These are phyloP conservation scores for Microtus obscurus DNA, from an alignment of 2,797 vertebrate species.

Conservation along the genomic window DNA sequence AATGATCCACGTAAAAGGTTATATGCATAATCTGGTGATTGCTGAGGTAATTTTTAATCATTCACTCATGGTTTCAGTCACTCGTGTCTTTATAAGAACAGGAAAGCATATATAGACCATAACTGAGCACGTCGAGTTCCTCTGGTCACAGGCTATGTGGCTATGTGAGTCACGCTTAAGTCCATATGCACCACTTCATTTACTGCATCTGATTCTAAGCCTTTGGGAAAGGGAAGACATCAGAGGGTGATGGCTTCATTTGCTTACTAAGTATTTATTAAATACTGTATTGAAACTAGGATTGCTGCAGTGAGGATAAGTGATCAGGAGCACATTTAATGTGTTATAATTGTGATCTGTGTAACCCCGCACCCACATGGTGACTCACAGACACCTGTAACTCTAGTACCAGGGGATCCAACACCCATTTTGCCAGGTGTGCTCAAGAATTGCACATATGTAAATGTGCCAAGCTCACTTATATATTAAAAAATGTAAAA, in stretches of 20 bases:
- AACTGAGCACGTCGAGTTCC: neutral
- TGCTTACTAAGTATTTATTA: slow-evolving; percentile 29
- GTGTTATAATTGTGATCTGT: neutral
- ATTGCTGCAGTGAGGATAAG: neutral
- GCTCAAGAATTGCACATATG: neutral
- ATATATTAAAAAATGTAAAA: neutral
- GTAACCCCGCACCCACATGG: neutral
- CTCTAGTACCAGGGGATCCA: neutral
- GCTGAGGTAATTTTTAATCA: neutral
- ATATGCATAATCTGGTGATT: neutral
- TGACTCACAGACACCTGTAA: neutral
- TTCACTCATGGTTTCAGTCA: neutral
- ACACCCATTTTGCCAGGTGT: neutral
- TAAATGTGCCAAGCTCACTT: neutral
- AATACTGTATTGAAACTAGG: neutral
- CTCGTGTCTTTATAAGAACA: neutral
- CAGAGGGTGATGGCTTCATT: neutral
- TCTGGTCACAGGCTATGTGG: neutral
- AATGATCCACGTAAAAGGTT: neutral
- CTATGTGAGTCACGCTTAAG: neutral
- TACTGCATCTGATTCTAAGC: neutral
- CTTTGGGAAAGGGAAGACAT: neutral
- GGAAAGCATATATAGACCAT: neutral
- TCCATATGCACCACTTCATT: neutral
- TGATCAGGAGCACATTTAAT: neutral